These are phyloP conservation scores for Trigoniulus corallinus DNA, from an alignment of 1,140 invertebrate species.

Conservation along the genomic window DNA sequence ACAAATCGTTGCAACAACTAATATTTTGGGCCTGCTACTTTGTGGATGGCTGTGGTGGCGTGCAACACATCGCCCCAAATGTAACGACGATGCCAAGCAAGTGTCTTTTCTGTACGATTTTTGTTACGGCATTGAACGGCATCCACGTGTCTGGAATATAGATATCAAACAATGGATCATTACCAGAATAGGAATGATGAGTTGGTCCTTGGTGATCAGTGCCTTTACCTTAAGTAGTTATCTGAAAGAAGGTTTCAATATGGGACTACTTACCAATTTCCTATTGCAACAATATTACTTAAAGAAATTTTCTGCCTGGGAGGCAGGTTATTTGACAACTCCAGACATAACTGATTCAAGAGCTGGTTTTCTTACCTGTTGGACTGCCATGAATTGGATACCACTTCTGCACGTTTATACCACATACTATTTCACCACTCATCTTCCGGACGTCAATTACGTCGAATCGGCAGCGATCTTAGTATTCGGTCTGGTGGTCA, in stretches of 20 bases:
- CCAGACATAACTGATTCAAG: conserved; percentile 41
- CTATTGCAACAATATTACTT: conserved; percentile 35
- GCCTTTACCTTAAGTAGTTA: conserved; percentile 23
- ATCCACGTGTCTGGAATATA: conserved; percentile 31
- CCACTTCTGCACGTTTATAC: conserved; percentile 36
- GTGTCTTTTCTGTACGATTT: conserved; percentile 33
- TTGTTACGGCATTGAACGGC: conserved; percentile 39
- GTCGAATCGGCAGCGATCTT: conserved; percentile 22
- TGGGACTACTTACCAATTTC: conserved; percentile 27
- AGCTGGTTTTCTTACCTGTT: conserved; percentile 42
- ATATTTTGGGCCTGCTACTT: conserved; percentile 30
- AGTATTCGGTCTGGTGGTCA: conserved; percentile 24
- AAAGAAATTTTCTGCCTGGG: conserved; percentile 43
- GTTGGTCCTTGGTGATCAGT: conserved; percentile 32
- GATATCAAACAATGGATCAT: conserved; percentile 31
- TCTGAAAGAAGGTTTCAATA: conserved; percentile 24
- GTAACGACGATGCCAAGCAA: conserved; percentile 16
- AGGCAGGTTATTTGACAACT: conserved; percentile 42
- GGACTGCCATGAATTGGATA: conserved; percentile 38
- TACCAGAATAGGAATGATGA: conserved; percentile 35
- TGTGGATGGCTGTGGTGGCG: conserved; percentile 30
- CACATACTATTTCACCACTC: conserved; percentile 34
- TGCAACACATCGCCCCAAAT: conserved; percentile 24
- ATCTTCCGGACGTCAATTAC: conserved; percentile 19
- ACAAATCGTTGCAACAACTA: conserved; percentile 31